These are phyloP conservation scores for Liolophura sinensis DNA, from an alignment of 1,140 invertebrate genomes.

Conservation along the genomic window DNA sequence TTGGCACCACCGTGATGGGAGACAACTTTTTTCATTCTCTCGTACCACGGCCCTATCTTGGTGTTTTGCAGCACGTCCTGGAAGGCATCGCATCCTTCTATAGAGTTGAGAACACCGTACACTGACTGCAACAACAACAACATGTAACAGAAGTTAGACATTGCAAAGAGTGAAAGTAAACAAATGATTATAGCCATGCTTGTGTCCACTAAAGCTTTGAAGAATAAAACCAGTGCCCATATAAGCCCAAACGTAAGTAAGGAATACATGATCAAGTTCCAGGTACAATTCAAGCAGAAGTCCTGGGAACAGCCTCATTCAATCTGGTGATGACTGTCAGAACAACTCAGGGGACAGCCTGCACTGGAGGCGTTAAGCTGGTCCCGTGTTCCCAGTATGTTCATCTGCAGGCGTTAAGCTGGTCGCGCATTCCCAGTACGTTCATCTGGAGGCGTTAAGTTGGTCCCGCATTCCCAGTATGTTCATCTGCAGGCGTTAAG, in stretches of 20 bases:
- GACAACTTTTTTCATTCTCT: conserved; percentile 57
- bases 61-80: conserved; percentile 77
- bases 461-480: too few relatives aligned
- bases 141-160: background rate
- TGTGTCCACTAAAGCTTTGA: background rate
- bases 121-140: conserved; percentile 67
- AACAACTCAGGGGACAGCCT: too few relatives aligned
- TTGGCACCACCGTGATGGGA: conserved; percentile 38
- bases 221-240: background rate
- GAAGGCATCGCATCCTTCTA: conserved; percentile 93
- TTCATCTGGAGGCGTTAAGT: too few relatives aligned
- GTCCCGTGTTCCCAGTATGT: too few relatives aligned
- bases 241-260: background rate
- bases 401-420: too few relatives aligned
- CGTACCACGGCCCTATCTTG: conserved; percentile 67
- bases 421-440: too few relatives aligned
- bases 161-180: background rate
- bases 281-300: background rate
- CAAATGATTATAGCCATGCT: background rate
- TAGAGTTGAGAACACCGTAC: conserved; percentile 90
- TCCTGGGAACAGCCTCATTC: background rate
- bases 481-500: too few relatives aligned
- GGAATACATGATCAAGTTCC: background rate
- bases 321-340: background rate
- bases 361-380: too few relatives aligned